Evolutionary conservation across 2,888 invertebrate genomes (phyloP), one percentile per base, ranked within the genome.

Genomic region (Nephrotoma flavescens): DNA sequence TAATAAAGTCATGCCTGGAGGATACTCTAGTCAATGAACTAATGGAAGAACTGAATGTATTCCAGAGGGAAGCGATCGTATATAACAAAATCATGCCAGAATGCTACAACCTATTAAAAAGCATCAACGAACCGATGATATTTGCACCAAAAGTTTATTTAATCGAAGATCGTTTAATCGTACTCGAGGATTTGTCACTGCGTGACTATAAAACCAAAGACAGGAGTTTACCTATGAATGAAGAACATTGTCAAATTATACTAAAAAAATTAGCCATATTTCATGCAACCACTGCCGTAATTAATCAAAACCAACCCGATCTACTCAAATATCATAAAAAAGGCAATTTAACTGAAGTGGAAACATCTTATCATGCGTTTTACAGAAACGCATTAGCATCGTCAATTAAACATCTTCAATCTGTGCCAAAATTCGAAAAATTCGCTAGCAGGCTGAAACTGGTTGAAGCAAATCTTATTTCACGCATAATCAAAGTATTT

Each of bases 141-240:
- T 89, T 90, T 87, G 89, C 89, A 31, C 90, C 90, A 71, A 89
- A 88, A 89, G 89, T 42, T 9, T 83, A 41, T 42, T 15, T 42
- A 83, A 83, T 42, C 42, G 42, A 52, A 44, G 52, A 52, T 42
- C 52, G 41, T 41, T 15, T 44, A 85, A 85, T 90, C 86, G 89
- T 93, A 2, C 89, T 93, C 87, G 93, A 94, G 88, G 93, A 94
- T 89, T 90, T 94, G 52, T 91, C 92, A n/a, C 89, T 90, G 5
- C 88, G 90, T 47, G 93, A 93, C 4, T 94, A 91, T 89, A 89
- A 90, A 42, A 92, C 93, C 90, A 90, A 91, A 0, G 91, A 92
- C 88, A 91, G 93, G 71, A 91, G 92, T 87, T 87, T 89, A 52
- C 93, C 93, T 41, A 90, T 94, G 7, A 92, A 93, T 89, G 89